Conservation (phyloP, 2,888 invertebrate species). For the Ectobius pallidus region DNA sequence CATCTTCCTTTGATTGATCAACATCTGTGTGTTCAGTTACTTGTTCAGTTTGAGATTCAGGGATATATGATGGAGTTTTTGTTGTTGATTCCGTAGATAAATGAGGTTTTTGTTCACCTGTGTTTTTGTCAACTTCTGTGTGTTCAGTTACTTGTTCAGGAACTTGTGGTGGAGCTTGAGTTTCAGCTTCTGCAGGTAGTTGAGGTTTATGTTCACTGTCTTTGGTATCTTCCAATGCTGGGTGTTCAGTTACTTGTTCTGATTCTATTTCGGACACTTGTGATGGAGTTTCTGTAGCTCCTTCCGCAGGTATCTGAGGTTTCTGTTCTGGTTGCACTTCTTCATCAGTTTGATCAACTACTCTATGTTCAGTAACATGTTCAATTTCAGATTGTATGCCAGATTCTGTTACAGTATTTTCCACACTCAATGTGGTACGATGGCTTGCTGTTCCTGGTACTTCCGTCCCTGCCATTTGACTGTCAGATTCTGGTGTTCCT, state of each 20-base stretch:
- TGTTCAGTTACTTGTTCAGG: constrained; percentile 34
- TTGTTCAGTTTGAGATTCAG: constrained; percentile 13
- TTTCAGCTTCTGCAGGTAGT: background rate
- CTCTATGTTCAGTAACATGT: background rate
- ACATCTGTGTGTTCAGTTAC: background rate
- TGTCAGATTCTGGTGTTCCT: constrained; percentile 58
- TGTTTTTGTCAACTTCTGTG: constrained; percentile 27
- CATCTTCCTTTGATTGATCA: background rate
- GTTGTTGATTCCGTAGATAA: constrained; percentile 4
- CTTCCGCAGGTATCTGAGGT: background rate
- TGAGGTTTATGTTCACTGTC: background rate
- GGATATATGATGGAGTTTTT: too few species aligned
- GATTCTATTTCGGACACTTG: background rate
- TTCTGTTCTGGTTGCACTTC: constrained; percentile 1
- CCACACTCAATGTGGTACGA: background rate
- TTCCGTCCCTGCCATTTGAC: constrained; percentile 52
- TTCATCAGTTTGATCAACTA: background rate
- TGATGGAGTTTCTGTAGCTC: background rate
- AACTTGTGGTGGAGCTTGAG: background rate
- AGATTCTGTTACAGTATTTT: background rate
- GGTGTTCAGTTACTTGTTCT: background rate
- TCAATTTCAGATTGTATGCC: constrained; percentile 25
- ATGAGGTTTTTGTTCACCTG: constrained; percentile 36
- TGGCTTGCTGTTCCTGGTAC: background rate
- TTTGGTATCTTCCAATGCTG: background rate